Base-by-base conservation (phyloP, 1,140 invertebrate genomes). In the Anoplolepis gracilipes region DNA sequence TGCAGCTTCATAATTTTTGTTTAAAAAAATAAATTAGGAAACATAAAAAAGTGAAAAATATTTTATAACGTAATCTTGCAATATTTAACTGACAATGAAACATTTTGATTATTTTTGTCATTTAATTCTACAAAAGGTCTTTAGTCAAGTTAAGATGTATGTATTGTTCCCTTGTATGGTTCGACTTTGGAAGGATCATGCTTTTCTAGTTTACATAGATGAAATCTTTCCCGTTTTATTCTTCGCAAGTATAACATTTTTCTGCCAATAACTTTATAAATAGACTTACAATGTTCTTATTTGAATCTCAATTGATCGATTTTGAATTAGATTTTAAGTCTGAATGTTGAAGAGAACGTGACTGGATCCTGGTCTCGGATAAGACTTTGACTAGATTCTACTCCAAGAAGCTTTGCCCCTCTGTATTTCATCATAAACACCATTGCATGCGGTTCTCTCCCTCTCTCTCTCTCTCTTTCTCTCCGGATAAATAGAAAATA, bases 141-240 rank as follows among this genome's bases (percentile, higher is more conserved):
- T 84, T 49, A 86, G 33, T 78, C 22, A 25, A 49, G 61, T 79
- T 69, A 42, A 30, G 75, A 75, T 73, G 73, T 67, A 28, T 39
- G 8, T 89, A 94, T 93, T 93, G 92, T 94, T 94, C 91, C 79
- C 72, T 84, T 91, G 87, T 59, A 65, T 61, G 55, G 84, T 86
- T 88, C 93, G 90, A 93, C 92, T 92, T 94, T 94, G 92, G 73
- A 91, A 94, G 94, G 92, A 92, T 94, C 88, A 93, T 84, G 88
- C 81, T 92, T 69, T 91, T 90, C n/a, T n/a, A n/a, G 33, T 36
- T 36, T 36, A 81, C 86, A 90, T 82, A 86, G 82, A 87, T 82
- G 85, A 78, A 88, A 91, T 91, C 67, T 69, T 69, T 62, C 49
- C 65, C 77, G 61, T 86, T 78, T 65, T 86, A 76, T 86, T 75